Evolutionary conservation across 2,113 vertebrate species (phyloP).

Genomic region (Candoia aspera): DNA sequence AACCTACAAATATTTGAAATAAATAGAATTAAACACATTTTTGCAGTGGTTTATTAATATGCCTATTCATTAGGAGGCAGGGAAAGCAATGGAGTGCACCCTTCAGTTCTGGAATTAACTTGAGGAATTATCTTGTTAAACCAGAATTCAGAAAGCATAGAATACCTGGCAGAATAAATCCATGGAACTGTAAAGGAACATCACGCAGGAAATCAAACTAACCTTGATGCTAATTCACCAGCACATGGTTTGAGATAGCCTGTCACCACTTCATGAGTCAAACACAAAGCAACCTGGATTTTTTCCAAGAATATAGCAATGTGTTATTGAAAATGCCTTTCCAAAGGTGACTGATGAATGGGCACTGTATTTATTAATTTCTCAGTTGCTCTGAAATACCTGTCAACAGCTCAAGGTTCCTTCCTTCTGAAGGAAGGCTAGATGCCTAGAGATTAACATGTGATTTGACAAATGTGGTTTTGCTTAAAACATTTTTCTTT

Average conservation of each 20-base stretch:
- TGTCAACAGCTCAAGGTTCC: neutral
- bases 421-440: neutral
- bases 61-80: neutral
- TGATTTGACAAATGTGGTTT: neutral
- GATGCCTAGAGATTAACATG: neutral
- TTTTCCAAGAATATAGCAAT: neutral
- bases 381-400: neutral
- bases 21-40: neutral
- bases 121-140: neutral
- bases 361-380: neutral
- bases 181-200: neutral
- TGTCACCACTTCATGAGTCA: neutral
- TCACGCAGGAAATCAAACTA: neutral
- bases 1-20: neutral
- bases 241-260: neutral
- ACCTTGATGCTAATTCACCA: neutral
- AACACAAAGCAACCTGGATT: neutral
- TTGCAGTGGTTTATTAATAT: neutral
- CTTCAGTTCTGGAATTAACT: neutral
- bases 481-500: neutral
- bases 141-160: neutral
- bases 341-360: neutral
- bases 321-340: neutral
- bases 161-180: neutral
- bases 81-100: neutral